phyloP scores from a whole-genome alignment of 2,797 vertebrate genomes.

The Acanthis flammea region DNA sequence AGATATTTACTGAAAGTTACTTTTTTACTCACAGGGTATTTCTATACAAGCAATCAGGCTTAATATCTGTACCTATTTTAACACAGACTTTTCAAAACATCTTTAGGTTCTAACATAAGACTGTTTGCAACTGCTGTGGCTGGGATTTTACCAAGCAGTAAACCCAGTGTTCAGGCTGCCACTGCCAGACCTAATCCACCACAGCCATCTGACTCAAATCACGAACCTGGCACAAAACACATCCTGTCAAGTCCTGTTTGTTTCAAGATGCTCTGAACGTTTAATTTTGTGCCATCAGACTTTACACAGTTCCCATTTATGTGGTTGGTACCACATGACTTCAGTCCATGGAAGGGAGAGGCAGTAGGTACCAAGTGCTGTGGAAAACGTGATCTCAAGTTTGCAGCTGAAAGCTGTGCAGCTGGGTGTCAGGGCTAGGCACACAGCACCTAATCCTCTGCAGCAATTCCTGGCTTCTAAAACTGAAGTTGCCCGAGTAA shows the following conservation, averaged over 20 bases:
- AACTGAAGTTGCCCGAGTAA: background rate
- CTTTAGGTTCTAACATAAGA: background rate
- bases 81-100: background rate
- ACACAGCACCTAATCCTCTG: background rate
- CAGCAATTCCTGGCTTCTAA: background rate
- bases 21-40: background rate
- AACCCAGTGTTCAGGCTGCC: background rate
- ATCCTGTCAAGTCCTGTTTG: background rate
- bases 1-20: background rate
- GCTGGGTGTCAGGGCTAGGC: background rate
- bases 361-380: rapidly evolving
- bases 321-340: background rate
- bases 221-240: background rate
- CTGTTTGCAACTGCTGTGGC: background rate
- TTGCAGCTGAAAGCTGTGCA: background rate
- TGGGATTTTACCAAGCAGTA: background rate
- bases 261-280: background rate
- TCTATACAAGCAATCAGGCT: background rate
- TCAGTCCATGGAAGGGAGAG: background rate
- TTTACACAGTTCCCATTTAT: background rate
- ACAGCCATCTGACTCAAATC: background rate
- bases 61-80: background rate
- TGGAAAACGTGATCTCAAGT: background rate
- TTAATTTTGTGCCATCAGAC: background rate
- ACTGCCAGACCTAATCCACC: background rate